phyloP scores from a whole-genome alignment of 2,888 invertebrate species.

The Napeogenes inachia region DNA sequence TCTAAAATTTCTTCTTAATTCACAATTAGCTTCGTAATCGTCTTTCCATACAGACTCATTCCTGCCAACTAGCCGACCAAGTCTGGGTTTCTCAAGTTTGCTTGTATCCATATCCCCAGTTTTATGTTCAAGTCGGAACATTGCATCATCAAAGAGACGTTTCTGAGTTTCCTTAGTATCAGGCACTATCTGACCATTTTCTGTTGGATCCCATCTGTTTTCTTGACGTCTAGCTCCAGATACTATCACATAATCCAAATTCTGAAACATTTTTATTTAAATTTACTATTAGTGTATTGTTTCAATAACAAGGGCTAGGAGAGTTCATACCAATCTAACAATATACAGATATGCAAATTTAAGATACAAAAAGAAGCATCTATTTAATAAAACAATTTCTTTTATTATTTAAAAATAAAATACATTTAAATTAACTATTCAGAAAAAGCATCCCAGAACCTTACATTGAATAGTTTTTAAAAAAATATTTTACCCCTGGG shows the following conservation, averaged over 20 bases:
- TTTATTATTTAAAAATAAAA: too few species aligned
- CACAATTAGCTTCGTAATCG: constrained; percentile 93
- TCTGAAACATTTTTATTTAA: constrained; percentile 72
- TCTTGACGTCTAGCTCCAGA: constrained; percentile 97
- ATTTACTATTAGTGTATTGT: not conserved
- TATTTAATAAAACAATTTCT: too few species aligned
- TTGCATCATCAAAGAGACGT: constrained; percentile 94
- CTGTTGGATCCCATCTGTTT: constrained; percentile 97
- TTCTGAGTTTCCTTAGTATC: constrained; percentile 95
- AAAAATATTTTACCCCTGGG: constrained; percentile 85
- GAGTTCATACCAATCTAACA: not conserved
- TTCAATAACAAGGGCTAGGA: too few species aligned
- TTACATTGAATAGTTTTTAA: constrained; percentile 5
- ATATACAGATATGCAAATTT: not conserved
- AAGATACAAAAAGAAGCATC: not conserved
- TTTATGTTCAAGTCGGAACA: constrained; percentile 98
- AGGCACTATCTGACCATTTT: constrained; percentile 95
- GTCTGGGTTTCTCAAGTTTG: constrained; percentile 82
- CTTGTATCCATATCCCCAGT: constrained; percentile 85
- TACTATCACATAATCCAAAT: constrained; percentile 96
- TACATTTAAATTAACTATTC: too few species aligned
- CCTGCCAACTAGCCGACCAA: constrained; percentile 86
- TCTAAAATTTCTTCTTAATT: constrained; percentile 89
- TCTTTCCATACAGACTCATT: constrained; percentile 93
- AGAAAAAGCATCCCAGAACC: too few species aligned